These are phyloP conservation scores for Lasioglossum baleicum DNA, from an alignment of 1,140 invertebrate species.

Conservation along the genomic window DNA sequence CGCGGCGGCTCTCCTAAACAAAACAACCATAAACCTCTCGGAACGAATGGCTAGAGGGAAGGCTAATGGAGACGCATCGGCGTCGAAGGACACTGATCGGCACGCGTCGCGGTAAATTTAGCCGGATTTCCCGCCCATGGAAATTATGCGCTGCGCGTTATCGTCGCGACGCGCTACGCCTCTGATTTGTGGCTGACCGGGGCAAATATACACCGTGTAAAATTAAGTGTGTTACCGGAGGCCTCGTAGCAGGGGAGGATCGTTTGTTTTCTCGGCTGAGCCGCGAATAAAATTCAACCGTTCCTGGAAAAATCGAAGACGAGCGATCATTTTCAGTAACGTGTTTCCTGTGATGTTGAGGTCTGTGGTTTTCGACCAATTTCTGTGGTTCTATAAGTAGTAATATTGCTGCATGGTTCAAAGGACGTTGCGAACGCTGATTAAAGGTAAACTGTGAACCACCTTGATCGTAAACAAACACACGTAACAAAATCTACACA, in stretches of 20 bases:
- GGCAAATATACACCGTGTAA: not conserved
- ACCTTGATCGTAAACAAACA: too few relatives aligned
- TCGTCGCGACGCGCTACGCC: not conserved
- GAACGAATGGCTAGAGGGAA: not conserved
- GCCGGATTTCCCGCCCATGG: not conserved
- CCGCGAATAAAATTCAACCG: not conserved
- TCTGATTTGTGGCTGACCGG: not conserved
- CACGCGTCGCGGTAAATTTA: constrained; percentile 44
- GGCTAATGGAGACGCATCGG: constrained; percentile 36
- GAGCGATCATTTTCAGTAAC: too few relatives aligned
- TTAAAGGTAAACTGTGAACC: too few relatives aligned
- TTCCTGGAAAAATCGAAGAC: too few relatives aligned
- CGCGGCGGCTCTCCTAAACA: not conserved
- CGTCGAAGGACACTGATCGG: constrained; percentile 40
- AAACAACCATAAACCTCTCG: constrained; percentile 19
- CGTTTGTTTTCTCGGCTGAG: not conserved
- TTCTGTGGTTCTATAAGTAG: too few relatives aligned
- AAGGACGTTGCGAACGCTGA: too few relatives aligned
- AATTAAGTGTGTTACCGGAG: not conserved
- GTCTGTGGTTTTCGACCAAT: too few relatives aligned
- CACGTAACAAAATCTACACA: too few relatives aligned
- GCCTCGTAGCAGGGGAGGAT: not conserved
- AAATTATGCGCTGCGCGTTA: constrained; percentile 1
- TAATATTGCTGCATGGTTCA: too few relatives aligned
- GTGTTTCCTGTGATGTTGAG: too few relatives aligned